Evolutionary conservation across 2,797 vertebrate genomes (phyloP).

Genomic region (Enoplosus armatus): DNA sequence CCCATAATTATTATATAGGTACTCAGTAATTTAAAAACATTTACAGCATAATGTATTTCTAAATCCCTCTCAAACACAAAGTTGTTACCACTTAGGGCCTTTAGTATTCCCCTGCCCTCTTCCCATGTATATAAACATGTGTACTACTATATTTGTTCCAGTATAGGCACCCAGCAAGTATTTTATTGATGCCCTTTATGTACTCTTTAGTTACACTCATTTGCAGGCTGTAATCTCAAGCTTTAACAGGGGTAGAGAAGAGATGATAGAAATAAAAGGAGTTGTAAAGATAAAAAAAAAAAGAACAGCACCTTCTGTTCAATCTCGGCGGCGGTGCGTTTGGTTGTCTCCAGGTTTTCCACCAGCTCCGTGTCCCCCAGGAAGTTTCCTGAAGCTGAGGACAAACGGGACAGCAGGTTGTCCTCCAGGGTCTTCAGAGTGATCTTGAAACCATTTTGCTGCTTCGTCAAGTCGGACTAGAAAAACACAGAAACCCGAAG

Average conservation of each 20-base stretch:
- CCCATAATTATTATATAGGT: not conserved
- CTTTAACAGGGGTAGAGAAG: not conserved
- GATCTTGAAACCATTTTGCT: slow-evolving; percentile 98
- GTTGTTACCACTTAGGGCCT: not conserved
- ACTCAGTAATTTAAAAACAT: no score
- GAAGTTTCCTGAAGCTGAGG: slow-evolving; percentile 95
- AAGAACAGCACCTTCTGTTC: slow-evolving; percentile 88
- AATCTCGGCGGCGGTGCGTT: slow-evolving; percentile 93
- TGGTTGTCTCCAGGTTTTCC: slow-evolving; percentile 95
- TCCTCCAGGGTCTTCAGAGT: slow-evolving; percentile 96
- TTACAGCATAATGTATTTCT: not conserved
- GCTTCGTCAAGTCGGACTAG: slow-evolving; percentile 94
- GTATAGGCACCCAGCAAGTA: not conserved
- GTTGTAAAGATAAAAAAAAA: not conserved
- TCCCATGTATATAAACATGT: no score
- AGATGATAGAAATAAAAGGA: not conserved
- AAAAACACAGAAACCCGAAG: slow-evolving; percentile 37
- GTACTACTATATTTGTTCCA: not conserved
- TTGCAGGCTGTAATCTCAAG: not conserved
- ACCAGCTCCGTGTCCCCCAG: slow-evolving; percentile 93
- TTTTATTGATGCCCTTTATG: not conserved
- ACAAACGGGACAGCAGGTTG: slow-evolving; percentile 92
- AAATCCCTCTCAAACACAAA: not conserved
- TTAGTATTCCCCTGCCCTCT: not conserved
- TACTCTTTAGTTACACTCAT: not conserved